Evolutionary conservation across 2,113 vertebrate genomes (phyloP).

Genomic region (Cyprinus carpio): DNA sequence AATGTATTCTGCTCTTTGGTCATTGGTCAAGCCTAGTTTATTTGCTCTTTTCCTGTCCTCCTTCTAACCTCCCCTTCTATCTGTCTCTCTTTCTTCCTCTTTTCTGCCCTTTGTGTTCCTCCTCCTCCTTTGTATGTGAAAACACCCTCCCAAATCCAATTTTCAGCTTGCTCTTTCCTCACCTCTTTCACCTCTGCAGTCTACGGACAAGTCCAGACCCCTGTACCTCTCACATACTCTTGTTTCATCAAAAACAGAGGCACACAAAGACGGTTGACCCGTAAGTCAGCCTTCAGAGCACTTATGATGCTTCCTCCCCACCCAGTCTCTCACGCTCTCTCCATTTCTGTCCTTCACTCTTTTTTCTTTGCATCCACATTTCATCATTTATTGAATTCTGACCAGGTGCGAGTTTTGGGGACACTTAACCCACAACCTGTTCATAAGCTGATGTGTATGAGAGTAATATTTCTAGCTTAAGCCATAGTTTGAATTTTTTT

Average conservation of each 20-base stretch:
- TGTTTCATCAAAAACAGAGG: slow-evolving; percentile 24
- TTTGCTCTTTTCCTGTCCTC: background rate
- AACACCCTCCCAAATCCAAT: slow-evolving; percentile 42
- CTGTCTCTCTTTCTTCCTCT: background rate
- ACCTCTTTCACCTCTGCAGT: slow-evolving; percentile 37
- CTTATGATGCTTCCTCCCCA: slow-evolving; percentile 9
- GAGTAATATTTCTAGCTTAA: background rate
- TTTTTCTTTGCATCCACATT: background rate
- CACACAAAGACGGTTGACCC: background rate
- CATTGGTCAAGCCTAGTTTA: background rate
- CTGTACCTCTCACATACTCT: background rate
- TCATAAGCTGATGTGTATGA: background rate
- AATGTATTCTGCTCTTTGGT: slow-evolving; percentile 1
- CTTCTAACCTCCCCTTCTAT: background rate
- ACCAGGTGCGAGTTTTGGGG: background rate
- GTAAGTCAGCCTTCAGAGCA: slow-evolving; percentile 28
- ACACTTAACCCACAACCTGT: background rate
- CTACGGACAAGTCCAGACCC: slow-evolving; percentile 21
- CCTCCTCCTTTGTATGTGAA: slow-evolving; percentile 25
- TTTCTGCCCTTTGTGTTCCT: background rate
- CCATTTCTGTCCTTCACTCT: background rate
- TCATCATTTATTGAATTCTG: slow-evolving; percentile 8
- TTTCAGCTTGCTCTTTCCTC: slow-evolving; percentile 20
- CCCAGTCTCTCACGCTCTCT: background rate
- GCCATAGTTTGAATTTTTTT: background rate